phyloP scores from a whole-genome alignment of 2,888 invertebrate genomes.

The Oxyteleia sp. region DNA sequence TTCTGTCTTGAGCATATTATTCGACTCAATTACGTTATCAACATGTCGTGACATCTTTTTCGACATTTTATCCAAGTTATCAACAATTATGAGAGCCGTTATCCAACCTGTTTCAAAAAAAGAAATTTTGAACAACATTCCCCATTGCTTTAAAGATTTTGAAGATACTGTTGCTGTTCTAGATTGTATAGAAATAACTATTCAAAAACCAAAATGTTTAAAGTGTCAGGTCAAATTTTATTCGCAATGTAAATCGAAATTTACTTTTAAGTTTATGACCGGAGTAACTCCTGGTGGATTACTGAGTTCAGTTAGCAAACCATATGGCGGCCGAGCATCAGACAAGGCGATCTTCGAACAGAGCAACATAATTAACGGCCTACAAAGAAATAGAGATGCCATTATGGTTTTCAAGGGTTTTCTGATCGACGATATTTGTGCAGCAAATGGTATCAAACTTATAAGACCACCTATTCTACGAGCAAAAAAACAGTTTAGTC shows the following conservation, averaged over 20 bases:
- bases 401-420: too few relatives aligned
- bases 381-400: constrained; percentile 59
- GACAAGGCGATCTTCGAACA: constrained; percentile 73
- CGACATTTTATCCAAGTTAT: constrained; percentile 7
- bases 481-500: constrained; percentile 55
- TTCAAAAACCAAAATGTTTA: constrained; percentile 6
- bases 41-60: constrained; percentile 17
- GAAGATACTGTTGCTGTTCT: background rate
- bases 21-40: background rate
- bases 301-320: constrained; percentile 4
- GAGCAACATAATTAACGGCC: constrained; percentile 27
- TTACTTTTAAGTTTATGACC: constrained; percentile 16
- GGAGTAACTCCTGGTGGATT: constrained; percentile 8
- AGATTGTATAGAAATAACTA: constrained; percentile 4
- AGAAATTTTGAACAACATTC: background rate
- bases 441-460: constrained; percentile 25
- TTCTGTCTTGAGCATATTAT: constrained; percentile 6
- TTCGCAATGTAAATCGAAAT: background rate
- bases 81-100: background rate
- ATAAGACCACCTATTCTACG: constrained; percentile 55
- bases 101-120: background rate
- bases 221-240: background rate
- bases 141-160: background rate
- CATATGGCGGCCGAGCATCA: constrained; percentile 11
- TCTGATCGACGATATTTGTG: constrained; percentile 56